These are phyloP conservation scores for Ophion ventricosus DNA, from an alignment of 2,888 invertebrate species.

Conservation along the genomic window DNA sequence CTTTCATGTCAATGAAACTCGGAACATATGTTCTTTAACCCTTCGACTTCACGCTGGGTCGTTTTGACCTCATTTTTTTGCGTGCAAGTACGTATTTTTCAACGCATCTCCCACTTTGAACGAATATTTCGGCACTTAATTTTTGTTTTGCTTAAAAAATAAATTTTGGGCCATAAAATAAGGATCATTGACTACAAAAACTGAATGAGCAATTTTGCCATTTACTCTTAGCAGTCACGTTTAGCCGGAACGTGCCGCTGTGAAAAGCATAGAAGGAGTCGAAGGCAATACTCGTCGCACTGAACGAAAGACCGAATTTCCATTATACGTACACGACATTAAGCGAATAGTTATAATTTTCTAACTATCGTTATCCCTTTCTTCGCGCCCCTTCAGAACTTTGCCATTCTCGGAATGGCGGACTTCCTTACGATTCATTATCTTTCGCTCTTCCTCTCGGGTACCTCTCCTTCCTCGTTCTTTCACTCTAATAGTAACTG, in stretches of 20 bases:
- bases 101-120: no score
- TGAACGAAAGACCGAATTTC: slow-evolving; percentile 49
- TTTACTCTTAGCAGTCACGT: slow-evolving; percentile 58
- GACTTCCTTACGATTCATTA: slow-evolving; percentile 42
- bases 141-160: no score
- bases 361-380: slow-evolving; percentile 46
- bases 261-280: not conserved
- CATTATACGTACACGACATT: slow-evolving; percentile 32
- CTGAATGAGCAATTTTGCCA: slow-evolving; percentile 58
- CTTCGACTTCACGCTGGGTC: no score
- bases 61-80: no score
- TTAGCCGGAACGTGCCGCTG: slow-evolving; percentile 52
- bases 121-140: no score
- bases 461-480: not conserved
- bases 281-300: slow-evolving; percentile 17
- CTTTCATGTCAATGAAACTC: no score
- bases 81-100: no score
- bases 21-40: no score
- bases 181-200: no score
- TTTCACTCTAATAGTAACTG: not conserved
- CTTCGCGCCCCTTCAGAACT: slow-evolving; percentile 26
- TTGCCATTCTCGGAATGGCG: slow-evolving; percentile 51
- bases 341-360: slow-evolving; percentile 58
- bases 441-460: not conserved
- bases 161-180: no score